phyloP scores from a whole-genome alignment of 2,797 vertebrate genomes.

The Schizopygopsis malacanthus region DNA sequence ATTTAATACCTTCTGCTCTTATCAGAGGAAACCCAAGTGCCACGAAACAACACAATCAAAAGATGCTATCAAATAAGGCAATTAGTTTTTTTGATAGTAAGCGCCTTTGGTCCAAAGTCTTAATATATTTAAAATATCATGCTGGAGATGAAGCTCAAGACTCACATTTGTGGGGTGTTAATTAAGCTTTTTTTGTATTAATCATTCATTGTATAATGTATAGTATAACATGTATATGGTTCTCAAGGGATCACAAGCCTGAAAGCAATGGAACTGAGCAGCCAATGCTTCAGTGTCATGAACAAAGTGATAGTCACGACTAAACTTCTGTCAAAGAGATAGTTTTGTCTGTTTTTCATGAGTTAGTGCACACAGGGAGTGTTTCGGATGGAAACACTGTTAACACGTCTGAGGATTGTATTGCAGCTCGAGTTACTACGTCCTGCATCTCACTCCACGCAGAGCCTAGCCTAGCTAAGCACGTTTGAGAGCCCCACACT shows the following conservation, averaged over 20 bases:
- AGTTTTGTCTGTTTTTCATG: constrained; percentile 4
- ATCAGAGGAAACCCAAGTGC: background rate
- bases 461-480: background rate
- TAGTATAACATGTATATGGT: constrained; percentile 24
- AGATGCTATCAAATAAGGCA: background rate
- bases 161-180: background rate
- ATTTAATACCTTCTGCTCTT: background rate
- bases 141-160: background rate
- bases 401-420: constrained; percentile 56
- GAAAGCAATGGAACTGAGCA: background rate
- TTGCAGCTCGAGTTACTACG: constrained; percentile 60
- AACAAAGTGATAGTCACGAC: background rate
- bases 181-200: constrained; percentile 25
- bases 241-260: constrained; percentile 25
- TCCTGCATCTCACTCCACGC: constrained; percentile 1
- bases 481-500: background rate
- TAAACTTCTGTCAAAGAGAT: background rate
- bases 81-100: background rate
- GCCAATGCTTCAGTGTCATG: constrained; percentile 10
- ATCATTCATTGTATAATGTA: constrained; percentile 45
- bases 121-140: background rate
- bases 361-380: constrained; percentile 50
- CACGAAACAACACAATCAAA: background rate
- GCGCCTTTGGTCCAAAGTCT: background rate
- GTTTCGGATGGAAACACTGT: constrained; percentile 60